Base-by-base conservation (phyloP, 2,888 invertebrate genomes). In the Mechanitis mazaeus region DNA sequence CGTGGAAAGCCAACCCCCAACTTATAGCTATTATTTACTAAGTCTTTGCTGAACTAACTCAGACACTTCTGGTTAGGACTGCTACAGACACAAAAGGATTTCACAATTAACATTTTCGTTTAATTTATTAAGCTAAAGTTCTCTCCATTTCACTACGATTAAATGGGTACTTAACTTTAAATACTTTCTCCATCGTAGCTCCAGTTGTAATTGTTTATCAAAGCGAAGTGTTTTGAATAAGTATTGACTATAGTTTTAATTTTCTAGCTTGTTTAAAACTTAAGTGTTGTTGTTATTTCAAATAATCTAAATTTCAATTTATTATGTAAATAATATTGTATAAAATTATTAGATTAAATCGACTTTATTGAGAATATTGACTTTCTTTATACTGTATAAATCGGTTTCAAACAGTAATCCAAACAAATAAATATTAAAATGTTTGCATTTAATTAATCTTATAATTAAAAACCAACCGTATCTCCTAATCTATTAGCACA, bases 21-120 rank as follows among this genome's bases (percentile, higher is more conserved):
- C 79, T 80, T 75, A 73, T 75, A 76, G 31, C 6, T 50, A 31
- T 78, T 83, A 84, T 84, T 83, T 81, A 77, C 79, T 64, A 71
- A 76, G 75, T 71, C 75, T 74, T 72, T 69, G 75, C 76, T 80
- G 71, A 72, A 75, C 78, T 76, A 78, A 77, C 76, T 76, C 78
- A 81, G 75, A 75, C 72, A 76, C 76, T 79, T 74, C 75, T 78
- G 76, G 63, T 71, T 64, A 65, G 68, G 72, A 75, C 71, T 65
- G 71, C 66, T 68, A 68, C 70, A 69, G 63, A 66, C 57, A 65
- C 65, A 70, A 67, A 69, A 56, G 60, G 60, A 54, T 60, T 65
- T 64, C 65, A 67, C 61, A 66, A 63, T 66, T 62, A 66, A 61
- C 64, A 62, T 62, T 55, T 63, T 63, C 45, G 46, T 61, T 61